Evolutionary conservation across 2,888 invertebrate species (phyloP), one percentile per base, ranked within the genome.

Genomic region (Drosophila algonquin): DNA sequence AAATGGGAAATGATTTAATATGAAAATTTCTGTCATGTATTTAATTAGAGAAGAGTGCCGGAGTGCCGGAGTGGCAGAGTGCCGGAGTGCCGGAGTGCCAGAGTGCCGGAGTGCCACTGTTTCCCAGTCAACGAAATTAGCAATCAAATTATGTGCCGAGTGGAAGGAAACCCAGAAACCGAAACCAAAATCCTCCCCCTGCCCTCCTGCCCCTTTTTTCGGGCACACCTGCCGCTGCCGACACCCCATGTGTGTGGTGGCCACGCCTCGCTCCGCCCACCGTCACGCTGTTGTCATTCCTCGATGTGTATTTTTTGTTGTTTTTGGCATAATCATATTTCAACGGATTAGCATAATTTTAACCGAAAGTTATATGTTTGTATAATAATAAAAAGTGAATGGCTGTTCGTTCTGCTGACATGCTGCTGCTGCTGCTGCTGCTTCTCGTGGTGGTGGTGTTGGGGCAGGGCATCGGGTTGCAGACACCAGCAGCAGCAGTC

Each of bases 271-370:
- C 5, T 30, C 54, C 54, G 74, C 79, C 80, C 77, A 55, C 16
- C 55, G 53, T 44, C 35, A 51, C 57, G 77, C 84, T 75, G 76
- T 75, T 89, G 89, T 84, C 85, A 87, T 79, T 89, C 84, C 40
- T n/a, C n/a, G 21, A 21, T 21, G 21, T 40, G 14, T 40, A 6
- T 40, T 40, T 14, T 14, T 14, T 40, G 40, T 40, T 40, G 40
- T 40, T 40, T 40, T 40, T 40, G 90, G 79, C 78, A 87, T 89
- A 84, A 89, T 89, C 89, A 89, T 89, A 89, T 89, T 89, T 89
- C 90, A 89, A 80, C 77, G 89, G 90, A 89, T 89, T 89, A 87
- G 89, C 88, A 89, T 89, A 89, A 89, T 88, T 88, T 89, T 76
- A 80, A 77, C 78, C 77, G 70, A 75, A 79, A 61, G 56, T 63